A percentile compares a stretch with the other conserved stretches of the same genome.
phyloP scores from a whole-genome alignment of 1,140 invertebrate genomes.

The Carposina sasakii region DNA sequence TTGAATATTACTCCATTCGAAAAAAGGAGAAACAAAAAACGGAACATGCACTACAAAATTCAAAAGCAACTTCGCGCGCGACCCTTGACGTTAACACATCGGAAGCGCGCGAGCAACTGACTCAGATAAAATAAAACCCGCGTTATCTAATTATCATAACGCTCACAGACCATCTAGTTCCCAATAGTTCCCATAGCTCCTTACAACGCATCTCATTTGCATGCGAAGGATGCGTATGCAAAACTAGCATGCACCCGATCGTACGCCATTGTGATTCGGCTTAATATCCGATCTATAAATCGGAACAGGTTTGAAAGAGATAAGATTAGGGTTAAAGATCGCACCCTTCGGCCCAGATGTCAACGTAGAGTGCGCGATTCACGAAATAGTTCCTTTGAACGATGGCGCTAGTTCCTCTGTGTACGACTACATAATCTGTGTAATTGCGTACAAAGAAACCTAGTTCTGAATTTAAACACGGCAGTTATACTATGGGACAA shows the following conservation, averaged over 20 bases:
- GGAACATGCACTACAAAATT: no score
- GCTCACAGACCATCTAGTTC: no score
- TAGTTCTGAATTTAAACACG: no score
- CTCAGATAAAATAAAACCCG: conserved; percentile 45
- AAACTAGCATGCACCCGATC: conserved; percentile 51
- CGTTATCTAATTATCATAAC: conserved; percentile 63
- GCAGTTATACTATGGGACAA: no score
- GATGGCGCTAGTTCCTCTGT: no score
- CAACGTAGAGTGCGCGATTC: conserved; percentile 39
- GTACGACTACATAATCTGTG: no score
- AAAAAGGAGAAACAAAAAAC: no score
- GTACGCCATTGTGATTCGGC: conserved; percentile 46
- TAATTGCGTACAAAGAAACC: no score
- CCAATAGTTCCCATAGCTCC: conserved; percentile 55
- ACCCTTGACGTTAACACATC: conserved; percentile 30
- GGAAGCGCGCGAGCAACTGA: conserved; percentile 61
- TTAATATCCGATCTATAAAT: conserved; percentile 62
- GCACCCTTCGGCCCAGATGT: conserved; percentile 52
- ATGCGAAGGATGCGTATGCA: conserved; percentile 60
- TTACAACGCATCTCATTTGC: conserved; percentile 49
- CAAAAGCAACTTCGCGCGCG: conserved; percentile 2
- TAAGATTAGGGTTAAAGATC: conserved; percentile 46
- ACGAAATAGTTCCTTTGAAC: no score
- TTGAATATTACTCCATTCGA: no score
- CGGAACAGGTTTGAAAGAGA: conserved; percentile 61